These are phyloP conservation scores for Batillaria attramentaria DNA, from an alignment of 1,140 invertebrate species.

Conservation along the genomic window DNA sequence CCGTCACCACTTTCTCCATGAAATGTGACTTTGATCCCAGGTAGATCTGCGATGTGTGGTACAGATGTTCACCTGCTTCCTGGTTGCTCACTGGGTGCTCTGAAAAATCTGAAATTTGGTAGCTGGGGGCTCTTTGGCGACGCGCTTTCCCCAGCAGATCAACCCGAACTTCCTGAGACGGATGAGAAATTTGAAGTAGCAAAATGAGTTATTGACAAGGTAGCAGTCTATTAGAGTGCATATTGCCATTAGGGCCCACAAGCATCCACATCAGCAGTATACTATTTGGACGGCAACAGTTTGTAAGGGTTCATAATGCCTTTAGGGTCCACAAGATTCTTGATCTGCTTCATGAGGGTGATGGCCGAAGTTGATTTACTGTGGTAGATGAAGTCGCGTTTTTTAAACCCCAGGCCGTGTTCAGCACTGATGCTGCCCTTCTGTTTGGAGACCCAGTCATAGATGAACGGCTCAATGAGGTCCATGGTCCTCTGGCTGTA, in stretches of 20 bases:
- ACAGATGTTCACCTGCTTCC: too few species aligned
- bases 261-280: neutral
- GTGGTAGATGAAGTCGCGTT: conserved; percentile 88
- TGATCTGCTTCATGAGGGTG: conserved; percentile 86
- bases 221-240: neutral
- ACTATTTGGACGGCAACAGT: conserved; percentile 72
- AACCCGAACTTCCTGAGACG: neutral
- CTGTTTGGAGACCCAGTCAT: conserved; percentile 85
- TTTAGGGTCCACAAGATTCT: conserved; percentile 91
- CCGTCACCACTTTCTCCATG: too few species aligned
- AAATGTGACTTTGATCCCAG: too few species aligned
- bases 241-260: neutral
- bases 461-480: conserved; percentile 91
- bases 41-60: too few species aligned
- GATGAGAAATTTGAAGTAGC: neutral
- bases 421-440: conserved; percentile 95
- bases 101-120: too few species aligned
- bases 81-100: too few species aligned
- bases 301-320: conserved; percentile 97
- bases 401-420: conserved; percentile 88
- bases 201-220: neutral
- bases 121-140: too few species aligned
- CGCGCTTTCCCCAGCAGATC: too few species aligned
- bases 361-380: conserved; percentile 86
- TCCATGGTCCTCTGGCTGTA: conserved; percentile 81